Conservation (phyloP, 2,888 invertebrate genomes). For the Melolontha melolontha region DNA sequence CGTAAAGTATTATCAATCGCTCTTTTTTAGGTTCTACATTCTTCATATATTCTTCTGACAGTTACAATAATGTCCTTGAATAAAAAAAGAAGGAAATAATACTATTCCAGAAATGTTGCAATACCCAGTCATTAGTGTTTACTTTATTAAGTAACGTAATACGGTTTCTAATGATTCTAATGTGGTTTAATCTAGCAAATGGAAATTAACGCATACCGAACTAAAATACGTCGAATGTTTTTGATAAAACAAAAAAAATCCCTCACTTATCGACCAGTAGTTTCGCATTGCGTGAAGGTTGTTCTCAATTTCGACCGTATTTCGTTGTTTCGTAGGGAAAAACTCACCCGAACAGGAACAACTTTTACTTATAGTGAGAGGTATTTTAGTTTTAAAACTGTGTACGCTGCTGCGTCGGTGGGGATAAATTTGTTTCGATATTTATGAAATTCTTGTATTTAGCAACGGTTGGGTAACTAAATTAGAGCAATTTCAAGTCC, state of each 20-base stretch:
- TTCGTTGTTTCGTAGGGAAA: slow-evolving; percentile 4
- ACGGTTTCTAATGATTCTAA: not conserved
- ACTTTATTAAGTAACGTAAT: no score
- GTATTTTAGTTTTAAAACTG: slow-evolving; percentile 18
- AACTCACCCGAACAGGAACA: slow-evolving; percentile 9
- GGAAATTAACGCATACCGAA: slow-evolving; percentile 5
- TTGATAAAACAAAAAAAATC: slow-evolving; percentile 21
- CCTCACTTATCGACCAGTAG: slow-evolving; percentile 8
- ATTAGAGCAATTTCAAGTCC: slow-evolving; percentile 33
- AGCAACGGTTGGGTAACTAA: slow-evolving; percentile 35
- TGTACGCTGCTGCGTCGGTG: slow-evolving; percentile 8
- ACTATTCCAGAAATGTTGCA: no score
- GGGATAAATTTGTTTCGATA: slow-evolving; percentile 31
- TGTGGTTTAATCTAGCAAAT: not conserved
- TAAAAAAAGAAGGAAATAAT: no score
- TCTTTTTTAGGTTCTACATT: no score
- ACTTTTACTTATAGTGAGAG: slow-evolving; percentile 33
- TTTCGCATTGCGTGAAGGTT: not conserved
- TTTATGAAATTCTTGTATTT: slow-evolving; percentile 39
- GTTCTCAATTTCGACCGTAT: slow-evolving; percentile 28
- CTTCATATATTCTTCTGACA: no score
- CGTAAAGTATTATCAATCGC: no score
- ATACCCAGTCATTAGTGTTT: no score
- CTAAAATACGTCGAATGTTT: slow-evolving; percentile 16
- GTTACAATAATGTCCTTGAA: no score